phyloP scores from a whole-genome alignment of 2,888 invertebrate species.

The Chromoteleia sp. region DNA sequence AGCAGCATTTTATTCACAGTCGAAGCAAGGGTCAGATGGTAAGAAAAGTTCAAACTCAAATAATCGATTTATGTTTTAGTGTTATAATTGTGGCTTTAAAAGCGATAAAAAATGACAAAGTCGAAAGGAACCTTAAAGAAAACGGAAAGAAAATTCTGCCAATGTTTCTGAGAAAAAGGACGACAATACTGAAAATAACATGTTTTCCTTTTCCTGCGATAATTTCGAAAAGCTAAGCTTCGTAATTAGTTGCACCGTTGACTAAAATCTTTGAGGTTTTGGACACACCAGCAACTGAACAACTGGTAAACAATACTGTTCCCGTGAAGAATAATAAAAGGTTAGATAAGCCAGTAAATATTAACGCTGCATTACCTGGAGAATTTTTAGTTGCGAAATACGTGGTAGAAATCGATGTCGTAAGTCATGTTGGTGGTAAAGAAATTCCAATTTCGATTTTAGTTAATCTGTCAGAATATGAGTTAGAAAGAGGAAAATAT shows the following conservation, averaged over 20 bases:
- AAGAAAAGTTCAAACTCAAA: not conserved
- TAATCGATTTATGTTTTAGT: conserved; percentile 10
- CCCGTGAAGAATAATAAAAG: conserved; percentile 51
- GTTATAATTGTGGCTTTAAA: conserved; percentile 12
- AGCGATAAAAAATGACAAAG: conserved; percentile 23
- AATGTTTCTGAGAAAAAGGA: conserved; percentile 4
- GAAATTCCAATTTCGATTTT: not conserved
- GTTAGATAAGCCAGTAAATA: conserved; percentile 63
- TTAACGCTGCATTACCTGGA: no score
- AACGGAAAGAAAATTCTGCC: not conserved
- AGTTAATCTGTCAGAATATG: no score
- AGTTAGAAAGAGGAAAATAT: no score
- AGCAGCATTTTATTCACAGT: conserved; percentile 13
- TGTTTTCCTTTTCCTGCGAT: not conserved
- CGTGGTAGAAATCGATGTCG: not conserved
- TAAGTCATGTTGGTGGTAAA: not conserved
- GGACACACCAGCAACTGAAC: conserved; percentile 71
- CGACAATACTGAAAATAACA: not conserved
- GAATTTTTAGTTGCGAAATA: no score
- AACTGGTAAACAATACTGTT: not conserved
- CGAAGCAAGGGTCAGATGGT: not conserved
- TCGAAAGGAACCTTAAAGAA: not conserved
- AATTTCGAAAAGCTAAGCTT: not conserved
- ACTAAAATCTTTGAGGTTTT: conserved; percentile 66
- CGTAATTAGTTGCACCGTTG: no score